Evolutionary conservation across 2,888 invertebrate species (phyloP).

Genomic region (Temnothorax ravouxi): DNA sequence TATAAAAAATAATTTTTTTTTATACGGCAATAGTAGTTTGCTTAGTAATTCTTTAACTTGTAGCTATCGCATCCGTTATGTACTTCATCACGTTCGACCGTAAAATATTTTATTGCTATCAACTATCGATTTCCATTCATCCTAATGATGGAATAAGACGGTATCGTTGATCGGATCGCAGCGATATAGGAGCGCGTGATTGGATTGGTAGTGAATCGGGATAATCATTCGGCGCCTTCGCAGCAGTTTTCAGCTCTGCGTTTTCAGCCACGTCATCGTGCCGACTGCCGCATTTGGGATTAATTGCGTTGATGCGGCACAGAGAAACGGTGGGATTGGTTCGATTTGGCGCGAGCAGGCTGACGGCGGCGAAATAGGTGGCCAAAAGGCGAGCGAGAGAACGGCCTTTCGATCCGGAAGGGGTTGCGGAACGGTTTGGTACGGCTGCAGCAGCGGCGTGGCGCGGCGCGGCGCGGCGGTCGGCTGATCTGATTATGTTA

Average conservation of each 20-base stretch:
- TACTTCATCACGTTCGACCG: not conserved
- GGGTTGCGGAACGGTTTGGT: conserved; percentile 61
- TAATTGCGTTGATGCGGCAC: conserved; percentile 68
- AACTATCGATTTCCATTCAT: conserved; percentile 24
- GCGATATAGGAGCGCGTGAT: conserved; percentile 34
- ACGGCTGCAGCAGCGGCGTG: conserved; percentile 7
- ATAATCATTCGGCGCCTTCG: conserved; percentile 62
- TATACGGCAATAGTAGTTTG: not conserved
- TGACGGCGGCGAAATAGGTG: conserved; percentile 61
- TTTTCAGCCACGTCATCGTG: conserved; percentile 59
- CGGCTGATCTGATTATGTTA: conserved; percentile 82
- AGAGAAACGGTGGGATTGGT: conserved; percentile 64
- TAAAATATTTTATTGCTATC: conserved; percentile 34
- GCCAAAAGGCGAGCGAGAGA: conserved; percentile 34
- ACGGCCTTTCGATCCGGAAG: not conserved
- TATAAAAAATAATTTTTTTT: conserved; percentile 12
- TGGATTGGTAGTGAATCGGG: conserved; percentile 55
- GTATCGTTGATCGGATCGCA: conserved; percentile 59
- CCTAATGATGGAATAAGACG: conserved; percentile 27
- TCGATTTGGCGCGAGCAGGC: conserved; percentile 46
- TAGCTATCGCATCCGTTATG: not conserved
- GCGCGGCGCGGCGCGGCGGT: conserved; percentile 38
- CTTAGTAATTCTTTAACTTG: not conserved
- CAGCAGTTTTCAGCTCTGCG: conserved; percentile 60
- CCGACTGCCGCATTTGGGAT: conserved; percentile 61